Percentiles rank a stretch among this genome's conserved stretches.
Evolutionary conservation across 2,797 vertebrate genomes (phyloP).

Genomic region (Alosa sapidissima): DNA sequence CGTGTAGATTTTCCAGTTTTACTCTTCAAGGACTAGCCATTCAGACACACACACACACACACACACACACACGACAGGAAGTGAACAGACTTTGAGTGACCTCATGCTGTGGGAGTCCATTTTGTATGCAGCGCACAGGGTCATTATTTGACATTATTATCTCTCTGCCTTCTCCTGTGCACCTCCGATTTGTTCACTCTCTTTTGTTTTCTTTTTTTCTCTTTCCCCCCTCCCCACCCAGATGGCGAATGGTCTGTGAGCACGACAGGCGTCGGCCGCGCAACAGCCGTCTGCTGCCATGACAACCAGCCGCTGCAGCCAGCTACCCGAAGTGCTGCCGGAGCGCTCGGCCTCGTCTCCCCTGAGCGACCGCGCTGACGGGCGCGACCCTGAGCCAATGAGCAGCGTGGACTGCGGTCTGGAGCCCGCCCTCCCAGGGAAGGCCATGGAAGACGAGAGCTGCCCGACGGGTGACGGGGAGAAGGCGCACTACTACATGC

Average conservation of each 20-base stretch:
- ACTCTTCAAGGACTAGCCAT: not conserved
- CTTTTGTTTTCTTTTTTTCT: not conserved
- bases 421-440: constrained; percentile 62
- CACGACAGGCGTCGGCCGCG: constrained; percentile 64
- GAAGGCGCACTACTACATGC: constrained; percentile 79
- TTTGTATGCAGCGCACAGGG: not conserved
- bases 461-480: constrained; percentile 54
- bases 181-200: not conserved
- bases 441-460: constrained; percentile 71
- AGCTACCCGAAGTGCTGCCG: constrained; percentile 76
- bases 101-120: not conserved
- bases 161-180: not conserved
- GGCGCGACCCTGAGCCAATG: constrained; percentile 65
- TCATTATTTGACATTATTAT: constrained; percentile 8
- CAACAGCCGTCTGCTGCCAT: constrained; percentile 70
- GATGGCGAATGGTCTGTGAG: constrained; percentile 68
- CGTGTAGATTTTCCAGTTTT: not conserved
- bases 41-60: not conserved
- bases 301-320: constrained; percentile 78
- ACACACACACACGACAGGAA: not conserved
- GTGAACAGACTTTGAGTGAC: not conserved
- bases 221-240: not conserved
- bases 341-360: constrained; percentile 65
- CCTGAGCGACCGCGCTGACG: constrained; percentile 57
- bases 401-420: constrained; percentile 65